A percentile compares a stretch with the other conserved stretches of the same genome.
Evolutionary conservation across 2,888 invertebrate genomes (phyloP).

Genomic region (Heliconius sara): DNA sequence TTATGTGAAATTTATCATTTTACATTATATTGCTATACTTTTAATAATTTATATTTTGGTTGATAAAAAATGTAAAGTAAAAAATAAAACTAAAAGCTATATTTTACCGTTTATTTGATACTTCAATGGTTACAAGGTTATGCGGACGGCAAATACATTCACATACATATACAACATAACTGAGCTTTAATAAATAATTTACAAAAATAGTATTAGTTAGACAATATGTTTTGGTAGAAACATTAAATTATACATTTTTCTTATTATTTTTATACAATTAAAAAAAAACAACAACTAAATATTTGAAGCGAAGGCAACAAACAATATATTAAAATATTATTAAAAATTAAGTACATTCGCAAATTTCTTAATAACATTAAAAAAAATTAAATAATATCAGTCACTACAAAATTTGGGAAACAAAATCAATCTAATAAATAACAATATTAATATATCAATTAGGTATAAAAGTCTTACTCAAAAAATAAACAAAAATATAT

Average conservation of each 20-base stretch:
- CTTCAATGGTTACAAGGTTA: slow-evolving; percentile 65
- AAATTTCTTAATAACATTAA: neutral
- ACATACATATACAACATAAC: slow-evolving; percentile 40
- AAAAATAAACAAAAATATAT: slow-evolving; percentile 4
- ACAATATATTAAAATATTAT: neutral
- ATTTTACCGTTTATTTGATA: slow-evolving; percentile 56
- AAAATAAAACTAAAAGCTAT: slow-evolving; percentile 54
- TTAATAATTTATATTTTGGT: too few species aligned
- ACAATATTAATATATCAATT: too few species aligned
- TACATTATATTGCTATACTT: too few species aligned
- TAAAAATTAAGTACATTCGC: neutral
- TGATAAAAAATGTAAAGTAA: neutral
- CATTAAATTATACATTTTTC: neutral
- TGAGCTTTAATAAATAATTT: slow-evolving; percentile 34
- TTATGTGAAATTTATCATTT: too few species aligned
- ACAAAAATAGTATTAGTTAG: slow-evolving; percentile 29
- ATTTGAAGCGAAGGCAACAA: neutral
- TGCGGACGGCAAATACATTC: slow-evolving; percentile 69
- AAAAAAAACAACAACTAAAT: neutral
- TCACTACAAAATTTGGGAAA: too few species aligned
- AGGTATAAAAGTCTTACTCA: neutral
- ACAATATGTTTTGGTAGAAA: slow-evolving; percentile 12
- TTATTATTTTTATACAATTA: neutral
- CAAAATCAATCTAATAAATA: too few species aligned
- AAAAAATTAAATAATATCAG: neutral